Percentiles rank a stretch among this genome's conserved stretches.
phyloP scores from a whole-genome alignment of 2,113 vertebrate species.

The Nycticryphes semicollaris region DNA sequence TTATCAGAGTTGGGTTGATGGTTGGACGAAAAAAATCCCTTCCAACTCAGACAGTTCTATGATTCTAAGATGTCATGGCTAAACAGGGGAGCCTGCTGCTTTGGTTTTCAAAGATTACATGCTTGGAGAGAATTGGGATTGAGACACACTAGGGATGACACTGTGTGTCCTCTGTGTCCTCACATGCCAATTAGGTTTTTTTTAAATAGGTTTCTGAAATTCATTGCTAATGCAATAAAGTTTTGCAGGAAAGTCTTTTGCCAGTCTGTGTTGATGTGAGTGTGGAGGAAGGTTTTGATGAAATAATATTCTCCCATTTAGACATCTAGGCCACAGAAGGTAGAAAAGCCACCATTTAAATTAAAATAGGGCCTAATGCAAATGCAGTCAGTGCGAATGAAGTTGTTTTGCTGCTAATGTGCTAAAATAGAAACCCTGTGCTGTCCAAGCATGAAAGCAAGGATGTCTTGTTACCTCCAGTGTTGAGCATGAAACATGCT shows the following conservation, averaged over 20 bases:
- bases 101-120: background rate
- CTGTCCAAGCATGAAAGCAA: background rate
- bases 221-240: background rate
- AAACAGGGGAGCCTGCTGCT: background rate
- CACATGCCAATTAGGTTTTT: background rate
- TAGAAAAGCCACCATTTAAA: background rate
- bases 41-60: no score
- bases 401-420: background rate
- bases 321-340: background rate
- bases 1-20: no score
- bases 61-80: background rate
- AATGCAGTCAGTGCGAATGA: background rate
- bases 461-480: background rate
- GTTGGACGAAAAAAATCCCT: no score
- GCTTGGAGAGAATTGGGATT: background rate
- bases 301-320: background rate
- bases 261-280: background rate
- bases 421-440: background rate
- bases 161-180: background rate
- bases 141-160: background rate
- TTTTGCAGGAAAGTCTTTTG: background rate
- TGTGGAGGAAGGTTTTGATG: background rate
- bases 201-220: background rate
- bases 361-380: background rate
- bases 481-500: background rate